These are phyloP conservation scores for Cephus nigrinus DNA, from an alignment of 2,888 invertebrate species.

Conservation along the genomic window DNA sequence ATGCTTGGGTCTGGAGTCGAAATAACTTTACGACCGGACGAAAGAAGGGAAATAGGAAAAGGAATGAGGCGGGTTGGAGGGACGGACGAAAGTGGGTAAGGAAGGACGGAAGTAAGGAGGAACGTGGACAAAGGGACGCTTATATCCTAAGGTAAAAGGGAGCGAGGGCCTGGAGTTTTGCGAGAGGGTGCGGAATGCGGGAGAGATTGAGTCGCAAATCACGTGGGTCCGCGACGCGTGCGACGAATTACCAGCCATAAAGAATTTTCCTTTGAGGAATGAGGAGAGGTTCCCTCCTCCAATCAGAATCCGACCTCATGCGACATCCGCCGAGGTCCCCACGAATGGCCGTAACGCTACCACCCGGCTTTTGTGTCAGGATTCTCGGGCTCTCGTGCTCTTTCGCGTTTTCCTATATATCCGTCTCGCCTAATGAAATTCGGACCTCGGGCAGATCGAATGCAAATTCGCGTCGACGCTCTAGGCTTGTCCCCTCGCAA, in stretches of 20 bases:
- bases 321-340: constrained; percentile 6
- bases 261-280: constrained; percentile 22
- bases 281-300: constrained; percentile 27
- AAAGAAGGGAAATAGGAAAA: constrained; percentile 9
- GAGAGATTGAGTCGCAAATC: constrained; percentile 42
- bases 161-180: background rate
- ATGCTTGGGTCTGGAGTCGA: constrained; percentile 12
- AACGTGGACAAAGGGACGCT: background rate
- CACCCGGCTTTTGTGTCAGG: background rate
- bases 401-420: background rate
- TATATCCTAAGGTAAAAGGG: background rate
- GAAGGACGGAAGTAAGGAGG: constrained; percentile 6
- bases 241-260: constrained; percentile 51
- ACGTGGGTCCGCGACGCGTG: constrained; percentile 44
- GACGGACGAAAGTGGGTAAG: constrained; percentile 35
- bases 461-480: background rate
- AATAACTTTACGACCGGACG: constrained; percentile 12
- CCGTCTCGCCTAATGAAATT: background rate
- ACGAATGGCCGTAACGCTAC: constrained; percentile 13
- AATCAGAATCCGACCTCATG: constrained; percentile 25
- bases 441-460: background rate
- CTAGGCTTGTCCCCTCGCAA: background rate
- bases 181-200: background rate
- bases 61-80: constrained; percentile 11
- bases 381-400: background rate